phyloP scores from a whole-genome alignment of 2,888 invertebrate species.

The Rhagonycha fulva region DNA sequence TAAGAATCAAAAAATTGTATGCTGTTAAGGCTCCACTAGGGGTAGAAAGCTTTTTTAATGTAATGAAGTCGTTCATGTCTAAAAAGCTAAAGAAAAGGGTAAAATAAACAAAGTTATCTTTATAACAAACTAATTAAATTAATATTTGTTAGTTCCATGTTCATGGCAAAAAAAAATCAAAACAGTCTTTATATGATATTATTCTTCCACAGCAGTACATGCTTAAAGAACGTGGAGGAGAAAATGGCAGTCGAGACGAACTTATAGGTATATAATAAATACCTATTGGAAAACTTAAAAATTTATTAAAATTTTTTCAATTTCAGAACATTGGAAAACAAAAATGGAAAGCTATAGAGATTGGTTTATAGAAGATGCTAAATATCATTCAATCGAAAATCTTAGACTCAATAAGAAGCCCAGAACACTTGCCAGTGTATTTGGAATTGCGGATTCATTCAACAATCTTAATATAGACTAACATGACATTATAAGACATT shows the following conservation, averaged over 20 bases:
- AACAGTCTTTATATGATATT: neutral
- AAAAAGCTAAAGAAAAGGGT: neutral
- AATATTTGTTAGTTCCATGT: neutral
- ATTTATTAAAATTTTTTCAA: neutral
- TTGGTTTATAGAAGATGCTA: constrained; percentile 59
- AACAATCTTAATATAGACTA: constrained; percentile 59
- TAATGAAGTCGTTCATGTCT: neutral
- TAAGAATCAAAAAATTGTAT: neutral
- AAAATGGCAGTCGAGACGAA: neutral
- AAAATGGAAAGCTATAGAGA: constrained; percentile 58
- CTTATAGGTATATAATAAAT: neutral
- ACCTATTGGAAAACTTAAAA: neutral
- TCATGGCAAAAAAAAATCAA: neutral
- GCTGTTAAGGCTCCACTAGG: neutral
- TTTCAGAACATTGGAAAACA: constrained; percentile 44
- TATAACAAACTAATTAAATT: neutral
- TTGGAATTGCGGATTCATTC: constrained; percentile 62
- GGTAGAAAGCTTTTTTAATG: neutral
- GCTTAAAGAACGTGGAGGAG: neutral
- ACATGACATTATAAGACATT: too few relatives aligned
- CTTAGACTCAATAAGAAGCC: constrained; percentile 58
- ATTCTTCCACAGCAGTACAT: neutral
- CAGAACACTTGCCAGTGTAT: constrained; percentile 57
- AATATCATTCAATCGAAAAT: constrained; percentile 57
- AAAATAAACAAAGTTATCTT: neutral